phyloP scores from a whole-genome alignment of 2,797 vertebrate genomes.

The Halcyon smyrnensis region DNA sequence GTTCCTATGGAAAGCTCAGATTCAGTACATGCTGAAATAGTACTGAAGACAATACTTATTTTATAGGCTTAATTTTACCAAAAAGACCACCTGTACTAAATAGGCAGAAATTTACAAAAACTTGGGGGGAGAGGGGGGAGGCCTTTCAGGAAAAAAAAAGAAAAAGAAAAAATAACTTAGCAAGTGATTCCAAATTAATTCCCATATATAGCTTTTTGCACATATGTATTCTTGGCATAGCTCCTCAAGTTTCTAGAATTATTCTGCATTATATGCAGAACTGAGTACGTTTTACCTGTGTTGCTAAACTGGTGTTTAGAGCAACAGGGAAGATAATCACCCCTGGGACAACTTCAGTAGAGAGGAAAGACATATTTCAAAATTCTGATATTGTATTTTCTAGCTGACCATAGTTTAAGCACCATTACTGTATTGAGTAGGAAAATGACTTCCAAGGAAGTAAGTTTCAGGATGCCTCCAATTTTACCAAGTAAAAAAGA shows the following conservation, averaged over 20 bases:
- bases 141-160: neutral
- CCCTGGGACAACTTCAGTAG: neutral
- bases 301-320: constrained; percentile 5
- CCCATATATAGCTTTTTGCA: neutral
- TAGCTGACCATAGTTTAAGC: neutral
- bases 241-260: neutral
- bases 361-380: neutral
- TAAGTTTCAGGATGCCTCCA: neutral
- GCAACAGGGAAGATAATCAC: neutral
- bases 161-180: neutral
- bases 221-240: neutral
- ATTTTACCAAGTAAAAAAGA: neutral
- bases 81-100: neutral
- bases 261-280: neutral
- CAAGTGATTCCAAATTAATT: neutral
- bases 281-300: neutral
- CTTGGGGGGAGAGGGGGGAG: neutral
- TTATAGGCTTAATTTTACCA: neutral
- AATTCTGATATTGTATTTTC: neutral
- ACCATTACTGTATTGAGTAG: neutral
- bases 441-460: neutral
- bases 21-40: neutral
- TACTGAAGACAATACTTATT: neutral
- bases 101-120: neutral
- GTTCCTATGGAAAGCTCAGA: neutral